Evolutionary conservation across 2,888 invertebrate genomes (phyloP), one percentile per base, ranked within the genome.

Genomic region (Parnassius mnemosyne): DNA sequence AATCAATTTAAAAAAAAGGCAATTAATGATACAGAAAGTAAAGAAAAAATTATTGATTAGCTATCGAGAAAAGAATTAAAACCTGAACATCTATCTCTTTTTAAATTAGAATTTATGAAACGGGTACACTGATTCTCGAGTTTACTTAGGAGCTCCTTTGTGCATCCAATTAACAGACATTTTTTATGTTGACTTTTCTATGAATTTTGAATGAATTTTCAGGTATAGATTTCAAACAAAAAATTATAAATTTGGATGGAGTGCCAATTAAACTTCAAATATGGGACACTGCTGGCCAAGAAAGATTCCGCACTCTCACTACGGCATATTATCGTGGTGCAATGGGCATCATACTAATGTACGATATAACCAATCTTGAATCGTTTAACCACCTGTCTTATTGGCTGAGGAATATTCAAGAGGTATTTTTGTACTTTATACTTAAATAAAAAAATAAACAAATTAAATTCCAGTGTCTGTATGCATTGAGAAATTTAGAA

Each of bases 161-260:
- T 25, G 25, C 25, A 25, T 25, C 5, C 25, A 7, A 7, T 3
- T 25, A 25, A 25, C 25, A 25, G 5, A 5, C 25, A 5, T 25
- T 25, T 34, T 34, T 7, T 34, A 34, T 34, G 3, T 34, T 34
- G 34, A 34, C 34, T 1, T 34, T 34, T 34, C 43, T 13, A 49
- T 0, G 12, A 12, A n/a, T n/a, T 53, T 42, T 43, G 9, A 34
- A 43, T 3, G 9, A n/a, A 34, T 49, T 89, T 91, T 46, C 89
- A 97, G 97, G 97, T 71, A 96, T 97, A 83, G 97, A 97, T 88
- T 97, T 97, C 86, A 97, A 97, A 87, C 97, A 97, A 84, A 97
- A 97, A 89, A 95, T 97, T 71, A 96, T 97, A 76, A 96, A 96
- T 81, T 91, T 97, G 74, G 97, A 97, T 80, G 97, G 96, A 11